Evolutionary conservation across 2,113 vertebrate species (phyloP).

Genomic region (Charina bottae): DNA sequence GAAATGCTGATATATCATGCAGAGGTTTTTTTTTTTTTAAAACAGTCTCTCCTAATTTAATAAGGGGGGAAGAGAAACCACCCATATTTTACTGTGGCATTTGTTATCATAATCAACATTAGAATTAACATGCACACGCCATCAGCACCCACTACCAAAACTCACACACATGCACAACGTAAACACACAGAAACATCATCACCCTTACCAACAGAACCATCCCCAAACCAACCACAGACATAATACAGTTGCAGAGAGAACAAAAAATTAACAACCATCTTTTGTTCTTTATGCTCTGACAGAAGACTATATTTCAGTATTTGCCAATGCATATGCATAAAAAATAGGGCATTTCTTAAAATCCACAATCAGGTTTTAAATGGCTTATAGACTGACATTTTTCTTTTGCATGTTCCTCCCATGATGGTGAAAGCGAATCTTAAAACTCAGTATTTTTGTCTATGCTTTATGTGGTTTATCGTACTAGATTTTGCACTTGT

Average conservation of each 20-base stretch:
- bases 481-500: background rate
- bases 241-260: slow-evolving; percentile 8
- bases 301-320: slow-evolving; percentile 23
- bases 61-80: slow-evolving; percentile 38
- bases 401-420: background rate
- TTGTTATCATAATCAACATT: slow-evolving; percentile 44
- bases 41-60: background rate
- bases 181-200: background rate
- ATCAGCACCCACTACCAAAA: background rate
- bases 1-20: slow-evolving; percentile 41
- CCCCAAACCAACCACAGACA: background rate
- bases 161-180: background rate
- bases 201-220: background rate
- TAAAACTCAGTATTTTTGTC: background rate
- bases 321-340: slow-evolving; percentile 22
- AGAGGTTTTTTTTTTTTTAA: slow-evolving; percentile 28
- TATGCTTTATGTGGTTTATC: background rate
- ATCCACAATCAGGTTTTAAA: background rate
- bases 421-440: fast-evolving
- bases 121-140: slow-evolving; percentile 23
- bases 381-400: slow-evolving; percentile 19
- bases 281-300: slow-evolving; percentile 33
- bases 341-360: slow-evolving; percentile 39
- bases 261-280: slow-evolving; percentile 20
- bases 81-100: slow-evolving; percentile 44